A percentile compares a stretch with the other conserved stretches of the same genome.
These are phyloP conservation scores for Oncorhynchus clarkii DNA, from an alignment of 2,113 vertebrate species.

Conservation along the genomic window DNA sequence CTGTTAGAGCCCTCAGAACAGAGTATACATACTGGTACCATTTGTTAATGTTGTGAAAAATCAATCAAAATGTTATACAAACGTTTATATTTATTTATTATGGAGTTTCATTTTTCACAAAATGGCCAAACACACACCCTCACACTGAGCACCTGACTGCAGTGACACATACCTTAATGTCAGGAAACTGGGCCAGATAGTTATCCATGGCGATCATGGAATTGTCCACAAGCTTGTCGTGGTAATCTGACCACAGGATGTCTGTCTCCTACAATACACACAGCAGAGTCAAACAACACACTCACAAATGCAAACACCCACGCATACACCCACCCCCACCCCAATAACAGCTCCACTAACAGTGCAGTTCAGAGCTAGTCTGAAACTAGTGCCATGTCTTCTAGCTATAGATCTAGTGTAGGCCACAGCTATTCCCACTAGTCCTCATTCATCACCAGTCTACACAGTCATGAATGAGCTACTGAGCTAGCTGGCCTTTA, in stretches of 20 bases:
- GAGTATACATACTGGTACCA: no score
- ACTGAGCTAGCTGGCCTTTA: slow-evolving; percentile 45
- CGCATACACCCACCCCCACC: slow-evolving; percentile 13
- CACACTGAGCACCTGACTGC: neutral
- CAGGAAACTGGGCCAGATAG: slow-evolving; percentile 91
- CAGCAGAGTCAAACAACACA: slow-evolving; percentile 6
- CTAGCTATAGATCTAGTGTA: no score
- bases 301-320: slow-evolving; percentile 6
- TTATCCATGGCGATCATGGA: slow-evolving; percentile 85
- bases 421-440: neutral
- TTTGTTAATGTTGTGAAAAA: neutral
- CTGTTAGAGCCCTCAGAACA: no score
- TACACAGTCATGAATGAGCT: neutral
- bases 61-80: neutral
- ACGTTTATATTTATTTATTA: no score
- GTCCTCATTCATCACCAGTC: neutral
- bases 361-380: neutral
- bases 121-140: neutral
- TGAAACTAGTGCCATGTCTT: neutral
- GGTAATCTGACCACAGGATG: slow-evolving; percentile 90
- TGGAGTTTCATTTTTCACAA: no score
- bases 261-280: slow-evolving; percentile 83
- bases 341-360: slow-evolving; percentile 1
- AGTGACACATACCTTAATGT: slow-evolving; percentile 84
- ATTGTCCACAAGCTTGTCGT: slow-evolving; percentile 90